Percentiles rank a stretch among this genome's conserved stretches.
Evolutionary conservation across 1,140 invertebrate species (phyloP).

Genomic region (Drosophila sucinea): DNA sequence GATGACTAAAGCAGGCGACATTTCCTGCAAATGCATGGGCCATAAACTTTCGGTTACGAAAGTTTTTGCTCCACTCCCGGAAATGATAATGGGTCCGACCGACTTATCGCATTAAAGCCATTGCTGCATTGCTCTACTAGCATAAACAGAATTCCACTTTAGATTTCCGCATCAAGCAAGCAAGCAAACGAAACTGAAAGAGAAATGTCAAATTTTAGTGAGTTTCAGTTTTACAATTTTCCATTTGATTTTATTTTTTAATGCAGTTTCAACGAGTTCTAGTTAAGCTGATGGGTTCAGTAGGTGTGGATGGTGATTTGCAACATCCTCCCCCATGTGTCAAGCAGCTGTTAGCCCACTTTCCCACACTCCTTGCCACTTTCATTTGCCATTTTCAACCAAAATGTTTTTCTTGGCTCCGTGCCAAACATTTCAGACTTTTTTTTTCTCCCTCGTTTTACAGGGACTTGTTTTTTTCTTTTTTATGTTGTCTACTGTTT

Average conservation of each 20-base stretch:
- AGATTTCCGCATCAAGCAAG: slow-evolving; percentile 18
- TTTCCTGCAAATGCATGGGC: slow-evolving; percentile 52
- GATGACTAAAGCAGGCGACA: slow-evolving; percentile 53
- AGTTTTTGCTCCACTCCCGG: slow-evolving; percentile 43
- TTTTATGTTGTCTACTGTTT: slow-evolving; percentile 10
- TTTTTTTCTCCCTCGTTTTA: slow-evolving; percentile 7
- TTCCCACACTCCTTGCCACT: slow-evolving; percentile 9
- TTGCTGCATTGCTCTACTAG: background rate
- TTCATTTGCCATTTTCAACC: slow-evolving; percentile 11
- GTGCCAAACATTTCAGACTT: slow-evolving; percentile 19
- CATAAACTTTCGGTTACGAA: slow-evolving; percentile 57
- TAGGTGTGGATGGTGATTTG: background rate
- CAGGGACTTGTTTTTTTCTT: slow-evolving; percentile 3
- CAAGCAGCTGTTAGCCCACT: slow-evolving; percentile 21
- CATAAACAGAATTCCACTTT: slow-evolving; percentile 55
- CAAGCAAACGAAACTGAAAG: slow-evolving; percentile 27
- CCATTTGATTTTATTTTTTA: slow-evolving; percentile 46
- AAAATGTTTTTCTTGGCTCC: slow-evolving; percentile 10
- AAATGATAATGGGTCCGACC: slow-evolving; percentile 52
- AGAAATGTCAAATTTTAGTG: slow-evolving; percentile 31
- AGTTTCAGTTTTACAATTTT: slow-evolving; percentile 19
- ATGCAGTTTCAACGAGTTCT: slow-evolving; percentile 34
- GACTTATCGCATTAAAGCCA: slow-evolving; percentile 35
- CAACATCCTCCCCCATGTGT: slow-evolving; percentile 15
- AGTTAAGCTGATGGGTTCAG: slow-evolving; percentile 22